A percentile compares a stretch with the other conserved stretches of the same genome.
Evolutionary conservation across 1,140 invertebrate genomes (phyloP).

Genomic region (Zaprionus ghesquierei): DNA sequence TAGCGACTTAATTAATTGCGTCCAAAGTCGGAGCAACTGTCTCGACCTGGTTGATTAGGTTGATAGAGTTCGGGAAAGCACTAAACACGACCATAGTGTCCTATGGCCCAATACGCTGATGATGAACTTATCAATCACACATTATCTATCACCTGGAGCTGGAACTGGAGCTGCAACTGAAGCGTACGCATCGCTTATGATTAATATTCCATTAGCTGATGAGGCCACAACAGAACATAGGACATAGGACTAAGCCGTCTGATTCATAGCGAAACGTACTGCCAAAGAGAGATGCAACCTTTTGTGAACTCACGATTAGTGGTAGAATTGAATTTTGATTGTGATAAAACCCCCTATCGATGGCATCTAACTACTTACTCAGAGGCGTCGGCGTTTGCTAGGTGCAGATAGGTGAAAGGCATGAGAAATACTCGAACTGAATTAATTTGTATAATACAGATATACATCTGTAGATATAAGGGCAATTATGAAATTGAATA

Average conservation of each 20-base stretch:
- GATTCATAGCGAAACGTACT: not conserved
- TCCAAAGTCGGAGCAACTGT: not conserved
- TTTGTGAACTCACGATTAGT: not conserved
- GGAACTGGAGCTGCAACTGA: not conserved
- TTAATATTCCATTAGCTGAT: constrained; percentile 40
- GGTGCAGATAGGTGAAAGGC: too few species aligned
- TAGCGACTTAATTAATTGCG: constrained; percentile 29
- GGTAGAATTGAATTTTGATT: not conserved
- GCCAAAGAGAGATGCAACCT: not conserved
- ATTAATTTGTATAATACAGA: too few species aligned
- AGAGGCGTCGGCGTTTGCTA: not conserved
- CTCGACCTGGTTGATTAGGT: constrained; percentile 8
- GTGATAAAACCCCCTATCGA: not conserved
- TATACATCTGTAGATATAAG: too few species aligned
- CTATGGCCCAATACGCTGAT: not conserved
- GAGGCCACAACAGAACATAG: constrained; percentile 17
- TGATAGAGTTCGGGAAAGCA: not conserved
- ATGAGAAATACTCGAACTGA: too few species aligned
- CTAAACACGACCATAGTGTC: constrained; percentile 18
- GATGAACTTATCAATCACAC: constrained; percentile 33
- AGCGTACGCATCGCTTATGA: constrained; percentile 8
- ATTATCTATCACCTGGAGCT: not conserved
- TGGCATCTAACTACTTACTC: not conserved
- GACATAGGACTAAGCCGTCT: not conserved
- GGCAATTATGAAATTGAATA: too few species aligned